Base-by-base conservation (phyloP, 2,797 vertebrate species). In the Sorex maritimensis region DNA sequence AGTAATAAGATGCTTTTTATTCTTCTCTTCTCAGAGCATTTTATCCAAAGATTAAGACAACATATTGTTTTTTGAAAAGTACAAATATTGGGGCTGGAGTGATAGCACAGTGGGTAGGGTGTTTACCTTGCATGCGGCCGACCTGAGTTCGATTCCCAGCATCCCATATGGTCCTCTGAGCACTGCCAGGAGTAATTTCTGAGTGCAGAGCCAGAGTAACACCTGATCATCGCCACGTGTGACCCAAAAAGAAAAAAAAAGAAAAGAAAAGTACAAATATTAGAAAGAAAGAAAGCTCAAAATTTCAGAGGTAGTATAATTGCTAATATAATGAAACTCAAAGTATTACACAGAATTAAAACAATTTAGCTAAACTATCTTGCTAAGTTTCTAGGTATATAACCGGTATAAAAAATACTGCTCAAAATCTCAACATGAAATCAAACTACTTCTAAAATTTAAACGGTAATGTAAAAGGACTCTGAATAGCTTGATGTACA, bases 311-410 rank as follows among this genome's bases (percentile, higher is more conserved):
- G 44, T 72, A 17, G 1, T 55, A 7, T 52, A 7, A 72, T 74
- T 73, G 38, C 4, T 63, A 73, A 30, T n/a, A 65, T n/a, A 79
- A 63, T 12, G 38, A 86, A 73, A 73, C 38, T 73, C 71, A 74
- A 88, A 86, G 34, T 81, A 89, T 87, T 72, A 24, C 63, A 82
- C 15, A 41, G 17, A 23, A n/a, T 80, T 17, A 46, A 88, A 90
- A 72, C 78, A 72, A 81, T 77, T 92, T n/a, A 9, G 5, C 65
- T 68, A 81, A 61, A 92, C 0, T 84, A 71, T 71, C 81, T 86
- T 49, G 10, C 28, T 72, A 52, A 21, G 11, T 77, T 90, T 85
- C 11, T 91, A 69, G 3, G 41, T 61, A 46, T 8, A 61, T 61
- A 81, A 46, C 86, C 21, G 41, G 19, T 67, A n/a, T 58, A 72